A percentile compares a stretch with the other conserved stretches of the same genome.
phyloP scores from a whole-genome alignment of 92 coral and sea anemone genomes.

The Heliopora coerulea region DNA sequence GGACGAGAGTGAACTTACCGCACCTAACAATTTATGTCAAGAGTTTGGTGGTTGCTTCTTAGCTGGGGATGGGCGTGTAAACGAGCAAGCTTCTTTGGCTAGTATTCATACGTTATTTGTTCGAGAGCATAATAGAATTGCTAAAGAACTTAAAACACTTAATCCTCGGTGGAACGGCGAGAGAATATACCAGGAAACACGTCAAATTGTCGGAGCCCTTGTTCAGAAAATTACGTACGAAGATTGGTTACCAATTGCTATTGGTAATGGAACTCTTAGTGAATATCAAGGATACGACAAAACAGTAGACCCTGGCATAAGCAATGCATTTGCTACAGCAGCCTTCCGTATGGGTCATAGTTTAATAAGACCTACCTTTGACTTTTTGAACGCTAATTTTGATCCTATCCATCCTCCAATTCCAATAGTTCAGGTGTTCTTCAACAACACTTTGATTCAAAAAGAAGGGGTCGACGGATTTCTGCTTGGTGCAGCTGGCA shows the following conservation, averaged over 20 bases:
- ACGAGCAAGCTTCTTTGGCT: constrained; percentile 32
- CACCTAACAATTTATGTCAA: constrained; percentile 9
- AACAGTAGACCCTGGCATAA: constrained; percentile 12
- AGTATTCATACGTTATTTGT: constrained; percentile 24
- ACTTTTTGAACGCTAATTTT: neutral
- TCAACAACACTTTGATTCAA: constrained; percentile 21
- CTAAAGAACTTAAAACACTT: neutral
- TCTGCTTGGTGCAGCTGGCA: constrained; percentile 15
- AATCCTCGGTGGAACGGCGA: constrained; percentile 32
- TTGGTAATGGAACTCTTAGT: neutral
- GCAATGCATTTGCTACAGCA: constrained; percentile 32
- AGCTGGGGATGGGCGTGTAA: constrained; percentile 18
- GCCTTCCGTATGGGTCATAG: constrained; percentile 39
- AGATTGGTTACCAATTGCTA: constrained; percentile 22
- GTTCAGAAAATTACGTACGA: constrained; percentile 31
- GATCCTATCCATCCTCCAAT: constrained; percentile 2
- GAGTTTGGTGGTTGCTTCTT: constrained; percentile 14
- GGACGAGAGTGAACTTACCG: constrained; percentile 3
- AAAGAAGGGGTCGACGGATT: neutral
- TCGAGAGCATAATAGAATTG: constrained; percentile 26
- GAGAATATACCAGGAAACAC: constrained; percentile 33
- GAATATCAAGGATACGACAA: neutral
- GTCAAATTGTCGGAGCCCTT: constrained; percentile 10
- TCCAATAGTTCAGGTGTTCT: neutral
- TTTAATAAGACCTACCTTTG: constrained; percentile 24